These are phyloP conservation scores for Ciona savignyi DNA, from an alignment of 23 tunicate species.

Conservation along the genomic window DNA sequence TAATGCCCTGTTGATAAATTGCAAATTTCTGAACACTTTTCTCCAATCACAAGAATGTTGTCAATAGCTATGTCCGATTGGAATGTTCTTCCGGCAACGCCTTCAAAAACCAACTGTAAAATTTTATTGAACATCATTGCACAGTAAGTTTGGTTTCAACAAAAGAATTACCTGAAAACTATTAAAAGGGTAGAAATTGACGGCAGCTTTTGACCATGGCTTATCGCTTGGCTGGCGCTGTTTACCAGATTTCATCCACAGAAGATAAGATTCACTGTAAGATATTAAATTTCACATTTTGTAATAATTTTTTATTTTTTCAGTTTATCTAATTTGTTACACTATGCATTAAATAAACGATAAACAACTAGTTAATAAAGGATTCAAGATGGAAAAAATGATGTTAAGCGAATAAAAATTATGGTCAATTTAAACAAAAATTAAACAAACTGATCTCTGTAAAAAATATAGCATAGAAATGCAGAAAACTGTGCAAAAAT, in stretches of 20 bases:
- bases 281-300: neutral
- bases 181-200: conserved; percentile 58
- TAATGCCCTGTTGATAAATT: conserved; percentile 1
- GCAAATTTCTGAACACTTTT: conserved; percentile 31
- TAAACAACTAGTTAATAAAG: too few species aligned
- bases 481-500: too few species aligned
- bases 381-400: too few species aligned
- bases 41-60: conserved; percentile 30
- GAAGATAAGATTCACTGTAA: conserved; percentile 28
- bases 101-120: conserved; percentile 75
- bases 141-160: too few species aligned
- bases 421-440: too few species aligned
- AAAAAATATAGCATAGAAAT: too few species aligned
- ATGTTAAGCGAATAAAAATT: too few species aligned
- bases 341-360: too few species aligned
- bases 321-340: neutral
- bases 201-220: conserved; percentile 47
- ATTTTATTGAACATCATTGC: too few species aligned
- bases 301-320: neutral
- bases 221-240: conserved; percentile 23
- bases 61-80: conserved; percentile 85
- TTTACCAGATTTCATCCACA: conserved; percentile 68
- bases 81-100: conserved; percentile 54
- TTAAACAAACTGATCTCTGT: too few species aligned
- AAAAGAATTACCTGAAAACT: conserved; percentile 57